Conservation (phyloP, 2,113 vertebrate species). For the Megaceryle torquata region DNA sequence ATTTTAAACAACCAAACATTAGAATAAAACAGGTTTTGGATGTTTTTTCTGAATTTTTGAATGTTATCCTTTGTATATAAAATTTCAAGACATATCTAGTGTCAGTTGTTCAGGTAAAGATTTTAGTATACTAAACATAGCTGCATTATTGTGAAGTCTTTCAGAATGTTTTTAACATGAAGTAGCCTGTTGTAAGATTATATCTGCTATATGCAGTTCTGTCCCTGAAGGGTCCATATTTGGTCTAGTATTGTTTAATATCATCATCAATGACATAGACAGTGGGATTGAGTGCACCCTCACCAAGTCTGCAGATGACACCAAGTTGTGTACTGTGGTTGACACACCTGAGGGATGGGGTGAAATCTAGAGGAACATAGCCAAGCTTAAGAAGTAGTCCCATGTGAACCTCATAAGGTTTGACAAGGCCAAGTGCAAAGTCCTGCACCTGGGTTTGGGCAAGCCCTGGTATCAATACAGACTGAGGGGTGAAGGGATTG, state of each 20-base stretch:
- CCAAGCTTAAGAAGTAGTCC: too few species aligned
- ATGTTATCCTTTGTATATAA: background rate
- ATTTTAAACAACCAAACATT: background rate
- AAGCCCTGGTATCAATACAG: too few species aligned
- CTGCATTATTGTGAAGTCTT: background rate
- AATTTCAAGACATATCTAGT: background rate
- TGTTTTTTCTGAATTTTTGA: background rate
- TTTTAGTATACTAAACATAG: background rate
- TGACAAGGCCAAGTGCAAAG: too few species aligned
- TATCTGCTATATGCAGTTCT: background rate
- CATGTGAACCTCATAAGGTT: too few species aligned
- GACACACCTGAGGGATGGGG: too few species aligned
- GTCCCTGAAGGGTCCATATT: background rate
- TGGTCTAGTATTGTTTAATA: background rate
- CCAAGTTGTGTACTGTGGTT: too few species aligned
- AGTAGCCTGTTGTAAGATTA: background rate
- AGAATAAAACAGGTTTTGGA: background rate
- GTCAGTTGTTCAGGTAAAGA: background rate
- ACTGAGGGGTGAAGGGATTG: too few species aligned
- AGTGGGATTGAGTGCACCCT: background rate
- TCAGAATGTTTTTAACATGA: background rate
- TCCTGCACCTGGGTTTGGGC: too few species aligned
- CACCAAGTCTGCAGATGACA: background rate
- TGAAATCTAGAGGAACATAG: too few species aligned
- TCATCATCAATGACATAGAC: background rate